Evolutionary conservation across 2,888 invertebrate species (phyloP).

Genomic region (Melinopterus prodromus): DNA sequence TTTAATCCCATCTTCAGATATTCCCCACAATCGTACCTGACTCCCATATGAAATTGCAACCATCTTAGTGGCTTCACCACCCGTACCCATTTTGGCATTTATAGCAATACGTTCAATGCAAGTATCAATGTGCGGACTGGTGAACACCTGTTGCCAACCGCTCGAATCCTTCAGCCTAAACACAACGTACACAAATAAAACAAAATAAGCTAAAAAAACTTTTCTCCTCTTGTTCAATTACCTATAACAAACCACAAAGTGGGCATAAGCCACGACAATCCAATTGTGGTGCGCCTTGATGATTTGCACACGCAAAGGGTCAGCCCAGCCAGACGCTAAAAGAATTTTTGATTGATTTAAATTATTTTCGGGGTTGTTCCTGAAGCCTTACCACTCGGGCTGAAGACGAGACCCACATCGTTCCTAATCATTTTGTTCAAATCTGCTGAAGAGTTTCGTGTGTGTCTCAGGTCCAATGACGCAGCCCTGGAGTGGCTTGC

Average conservation of each 20-base stretch:
- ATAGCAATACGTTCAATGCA: slow-evolving; percentile 92
- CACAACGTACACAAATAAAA: slow-evolving; percentile 27
- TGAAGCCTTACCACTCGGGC: slow-evolving; percentile 61
- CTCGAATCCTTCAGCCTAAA: slow-evolving; percentile 89
- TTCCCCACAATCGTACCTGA: slow-evolving; percentile 80
- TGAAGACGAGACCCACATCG: slow-evolving; percentile 76
- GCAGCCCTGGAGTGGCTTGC: slow-evolving; percentile 82
- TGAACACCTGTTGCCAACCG: slow-evolving; percentile 96
- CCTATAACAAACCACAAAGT: slow-evolving; percentile 95
- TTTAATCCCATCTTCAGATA: slow-evolving; percentile 78
- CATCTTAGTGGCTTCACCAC: slow-evolving; percentile 75
- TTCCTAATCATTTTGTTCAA: slow-evolving; percentile 76
- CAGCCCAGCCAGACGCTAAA: slow-evolving; percentile 78
- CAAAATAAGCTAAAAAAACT: neutral
- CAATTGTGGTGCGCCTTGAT: slow-evolving; percentile 98
- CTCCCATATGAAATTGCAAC: slow-evolving; percentile 83
- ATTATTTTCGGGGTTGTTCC: neutral
- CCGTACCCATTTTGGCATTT: slow-evolving; percentile 72
- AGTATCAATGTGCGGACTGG: slow-evolving; percentile 89
- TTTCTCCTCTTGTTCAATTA: slow-evolving; percentile 54
- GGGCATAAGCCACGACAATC: slow-evolving; percentile 96
- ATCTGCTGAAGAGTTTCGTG: slow-evolving; percentile 78
- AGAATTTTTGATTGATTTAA: slow-evolving; percentile 44
- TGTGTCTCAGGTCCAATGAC: slow-evolving; percentile 79
- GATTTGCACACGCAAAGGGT: slow-evolving; percentile 88